Percentiles rank a stretch among this genome's conserved stretches.
phyloP scores from a whole-genome alignment of 1,140 invertebrate genomes.

The Calephelis virginiensis region DNA sequence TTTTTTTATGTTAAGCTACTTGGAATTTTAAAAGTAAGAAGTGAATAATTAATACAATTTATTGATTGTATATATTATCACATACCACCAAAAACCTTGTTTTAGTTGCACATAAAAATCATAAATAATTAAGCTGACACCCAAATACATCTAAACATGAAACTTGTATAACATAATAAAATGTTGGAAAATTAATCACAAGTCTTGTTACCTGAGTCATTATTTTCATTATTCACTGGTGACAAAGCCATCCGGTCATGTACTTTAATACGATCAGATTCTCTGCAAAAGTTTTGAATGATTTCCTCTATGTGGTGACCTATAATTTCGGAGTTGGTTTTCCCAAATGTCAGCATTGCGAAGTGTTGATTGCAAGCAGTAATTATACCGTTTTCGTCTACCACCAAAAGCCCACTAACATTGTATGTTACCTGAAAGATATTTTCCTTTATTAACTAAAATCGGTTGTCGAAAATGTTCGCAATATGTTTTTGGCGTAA shows the following conservation, averaged over 20 bases:
- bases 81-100: no score
- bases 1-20: no score
- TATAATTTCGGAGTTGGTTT: constrained; percentile 79
- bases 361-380: constrained; percentile 84
- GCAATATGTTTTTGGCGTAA: no score
- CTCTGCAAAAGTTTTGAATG: constrained; percentile 78
- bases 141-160: no score
- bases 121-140: no score
- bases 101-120: no score
- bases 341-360: constrained; percentile 82
- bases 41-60: no score
- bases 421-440: constrained; percentile 81
- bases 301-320: constrained; percentile 80
- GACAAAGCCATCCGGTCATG: constrained; percentile 71
- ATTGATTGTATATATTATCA: no score
- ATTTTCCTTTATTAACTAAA: no score
- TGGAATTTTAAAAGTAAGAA: no score
- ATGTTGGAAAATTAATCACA: not conserved
- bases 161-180: no score
- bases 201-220: constrained; percentile 50
- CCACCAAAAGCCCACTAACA: constrained; percentile 84
- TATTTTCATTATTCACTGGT: constrained; percentile 74
- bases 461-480: no score
- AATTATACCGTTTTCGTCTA: constrained; percentile 81
- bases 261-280: constrained; percentile 59